Evolutionary conservation across 2,797 vertebrate species (phyloP).

Genomic region (Onychomys leucogaster): DNA sequence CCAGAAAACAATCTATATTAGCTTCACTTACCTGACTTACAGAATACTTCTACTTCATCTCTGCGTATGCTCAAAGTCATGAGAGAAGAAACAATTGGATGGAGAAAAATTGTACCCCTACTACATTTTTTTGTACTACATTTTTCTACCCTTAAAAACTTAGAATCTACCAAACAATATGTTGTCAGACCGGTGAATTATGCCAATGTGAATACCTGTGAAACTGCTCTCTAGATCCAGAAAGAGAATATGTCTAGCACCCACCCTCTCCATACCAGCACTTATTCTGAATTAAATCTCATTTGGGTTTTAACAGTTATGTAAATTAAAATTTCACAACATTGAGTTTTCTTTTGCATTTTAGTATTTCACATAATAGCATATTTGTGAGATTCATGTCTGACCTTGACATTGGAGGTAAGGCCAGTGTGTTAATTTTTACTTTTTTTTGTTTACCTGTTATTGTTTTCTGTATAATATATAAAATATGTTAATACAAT

Average conservation of each 20-base stretch:
- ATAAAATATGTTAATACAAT: background rate
- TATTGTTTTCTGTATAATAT: background rate
- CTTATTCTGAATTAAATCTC: background rate
- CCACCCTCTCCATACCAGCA: background rate
- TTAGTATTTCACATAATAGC: background rate
- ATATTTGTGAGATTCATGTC: background rate
- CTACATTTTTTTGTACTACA: background rate
- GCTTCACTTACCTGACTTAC: background rate
- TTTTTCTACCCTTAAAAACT: background rate
- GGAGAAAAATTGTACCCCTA: background rate
- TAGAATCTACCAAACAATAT: background rate
- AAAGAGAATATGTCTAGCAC: background rate
- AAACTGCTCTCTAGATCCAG: background rate
- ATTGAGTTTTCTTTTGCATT: background rate
- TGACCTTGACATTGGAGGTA: background rate
- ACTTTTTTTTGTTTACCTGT: background rate
- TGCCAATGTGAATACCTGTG: background rate
- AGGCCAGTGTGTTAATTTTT: background rate
- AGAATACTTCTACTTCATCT: background rate
- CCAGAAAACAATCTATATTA: background rate
- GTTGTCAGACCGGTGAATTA: background rate
- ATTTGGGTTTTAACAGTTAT: background rate
- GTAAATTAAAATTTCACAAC: background rate
- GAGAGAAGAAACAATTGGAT: background rate
- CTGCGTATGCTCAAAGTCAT: background rate